Base-by-base conservation (phyloP, 2,797 vertebrate species). In the Hylomyscus alleni region DNA sequence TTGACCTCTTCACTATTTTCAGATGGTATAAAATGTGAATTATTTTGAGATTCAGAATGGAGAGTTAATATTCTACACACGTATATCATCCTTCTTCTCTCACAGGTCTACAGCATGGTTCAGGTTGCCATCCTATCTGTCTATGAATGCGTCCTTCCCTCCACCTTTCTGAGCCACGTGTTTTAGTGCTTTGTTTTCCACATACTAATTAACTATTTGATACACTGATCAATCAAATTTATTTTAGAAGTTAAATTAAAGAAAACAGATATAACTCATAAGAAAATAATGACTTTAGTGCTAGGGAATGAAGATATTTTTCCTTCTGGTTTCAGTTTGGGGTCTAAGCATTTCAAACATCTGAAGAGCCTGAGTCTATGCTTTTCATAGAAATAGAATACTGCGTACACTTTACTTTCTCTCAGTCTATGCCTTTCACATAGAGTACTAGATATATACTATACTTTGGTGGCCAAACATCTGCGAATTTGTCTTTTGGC, bases 31-130 rank as follows among this genome's bases (percentile, higher is more conserved):
- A 95, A 94, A 93, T 26, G 80, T 50, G 67, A 83, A 40, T 69
- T 84, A 60, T 80, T 95, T 89, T 95, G 88, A 65, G 58, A 90
- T 73, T 31, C 26, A 92, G 60, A 88, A 89, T 34, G 13, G 26
- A 67, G 31, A 83, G 24, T 44, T 76, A 58, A 47, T 24, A n/a
- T 76, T 73, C 20, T 91, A 54, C 19, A 6, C 69, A 50, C 22
- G 13, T 56, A 56, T 76, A 5, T 19, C 72, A 80, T 31, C 11
- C 44, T 52, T 90, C 81, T 50, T 69, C 54, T 47, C 19, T 92
- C 44, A 89, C 89, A 40, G 67, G 73, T 62, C 75, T 47, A 1
- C 82, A 62, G 47, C 87, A 2, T 81, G 29, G 77, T 12, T 86
- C 85, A 26, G 9, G 44, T 2, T 76, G 56, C n/a, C 44, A 44